phyloP scores from a whole-genome alignment of 2,797 vertebrate species.

The Rhadinocentrus ornatus region DNA sequence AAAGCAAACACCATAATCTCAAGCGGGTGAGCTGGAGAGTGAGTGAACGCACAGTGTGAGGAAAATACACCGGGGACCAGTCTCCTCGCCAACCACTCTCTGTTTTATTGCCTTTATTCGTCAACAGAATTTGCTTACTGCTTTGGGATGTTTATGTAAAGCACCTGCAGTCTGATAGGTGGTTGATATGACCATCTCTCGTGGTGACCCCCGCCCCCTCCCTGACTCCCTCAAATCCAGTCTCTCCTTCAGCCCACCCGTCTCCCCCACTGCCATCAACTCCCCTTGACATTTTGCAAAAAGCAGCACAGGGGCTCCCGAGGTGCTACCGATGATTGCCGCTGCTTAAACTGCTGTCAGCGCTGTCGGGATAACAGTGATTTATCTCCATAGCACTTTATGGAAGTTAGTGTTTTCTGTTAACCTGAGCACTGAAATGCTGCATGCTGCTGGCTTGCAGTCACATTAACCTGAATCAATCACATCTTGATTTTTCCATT shows the following conservation, averaged over 20 bases:
- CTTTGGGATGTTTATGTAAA: slow-evolving; percentile 96
- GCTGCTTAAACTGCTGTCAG: slow-evolving; percentile 98
- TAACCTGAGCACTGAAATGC: slow-evolving; percentile 83
- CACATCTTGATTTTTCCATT: slow-evolving; percentile 87
- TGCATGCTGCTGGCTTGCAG: slow-evolving; percentile 77
- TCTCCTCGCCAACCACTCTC: slow-evolving; percentile 89
- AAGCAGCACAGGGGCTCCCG: slow-evolving; percentile 90
- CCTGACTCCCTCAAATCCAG: slow-evolving; percentile 8
- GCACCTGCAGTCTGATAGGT: slow-evolving; percentile 85
- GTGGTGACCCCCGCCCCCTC: slow-evolving; percentile 55
- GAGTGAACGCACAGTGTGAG: slow-evolving; percentile 83
- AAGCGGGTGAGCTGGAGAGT: slow-evolving; percentile 84
- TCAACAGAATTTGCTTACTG: slow-evolving; percentile 98
- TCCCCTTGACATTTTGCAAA: slow-evolving; percentile 93
- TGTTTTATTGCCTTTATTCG: slow-evolving; percentile 95
- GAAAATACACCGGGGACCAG: slow-evolving; percentile 88
- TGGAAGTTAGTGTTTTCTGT: slow-evolving; percentile 87
- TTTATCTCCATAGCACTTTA: slow-evolving; percentile 96
- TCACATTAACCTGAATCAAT: slow-evolving; percentile 89
- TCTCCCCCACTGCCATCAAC: slow-evolving; percentile 66
- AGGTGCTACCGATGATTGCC: slow-evolving; percentile 93
- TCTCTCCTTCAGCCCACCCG: slow-evolving; percentile 52
- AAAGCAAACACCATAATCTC: slow-evolving; percentile 99
- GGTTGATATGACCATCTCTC: slow-evolving; percentile 91
- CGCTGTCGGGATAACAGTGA: slow-evolving; percentile 96